Evolutionary conservation across 30 jellyfish, hydroid and myxozoan species (phyloP).

Genomic region (Nemopilema nomurai): DNA sequence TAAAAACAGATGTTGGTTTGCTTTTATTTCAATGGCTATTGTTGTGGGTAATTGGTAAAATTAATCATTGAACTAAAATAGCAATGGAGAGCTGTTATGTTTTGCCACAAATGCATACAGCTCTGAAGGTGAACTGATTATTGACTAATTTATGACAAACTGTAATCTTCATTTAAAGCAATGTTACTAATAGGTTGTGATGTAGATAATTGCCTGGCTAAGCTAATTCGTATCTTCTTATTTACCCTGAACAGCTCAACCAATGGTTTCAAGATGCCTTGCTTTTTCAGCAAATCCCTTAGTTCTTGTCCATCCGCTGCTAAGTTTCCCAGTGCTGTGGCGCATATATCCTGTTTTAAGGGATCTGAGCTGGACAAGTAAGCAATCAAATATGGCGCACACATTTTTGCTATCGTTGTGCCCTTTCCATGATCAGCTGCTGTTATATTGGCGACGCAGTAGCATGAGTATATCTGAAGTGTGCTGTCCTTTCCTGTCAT

Average conservation of each 20-base stretch:
- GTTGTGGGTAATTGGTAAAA: too few species aligned
- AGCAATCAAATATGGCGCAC: conserved; percentile 84
- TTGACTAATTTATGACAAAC: too few species aligned
- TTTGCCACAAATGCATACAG: too few species aligned
- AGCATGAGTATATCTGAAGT: conserved; percentile 89
- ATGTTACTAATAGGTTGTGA: too few species aligned
- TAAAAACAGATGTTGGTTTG: too few species aligned
- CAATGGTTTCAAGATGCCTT: conserved; percentile 80
- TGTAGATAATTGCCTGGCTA: too few species aligned
- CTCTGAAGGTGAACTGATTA: too few species aligned
- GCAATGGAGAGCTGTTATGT: too few species aligned
- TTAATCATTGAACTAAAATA: too few species aligned
- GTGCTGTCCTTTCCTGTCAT: conserved; percentile 80
- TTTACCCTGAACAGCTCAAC: conserved; percentile 70
- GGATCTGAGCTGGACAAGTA: conserved; percentile 72
- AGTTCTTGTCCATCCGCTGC: conserved; percentile 80
- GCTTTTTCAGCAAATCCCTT: conserved; percentile 60
- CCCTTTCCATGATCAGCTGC: conserved; percentile 57
- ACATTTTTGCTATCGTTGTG: conserved; percentile 62
- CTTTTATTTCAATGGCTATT: too few species aligned
- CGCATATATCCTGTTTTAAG: conserved; percentile 74
- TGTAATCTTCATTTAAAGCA: too few species aligned
- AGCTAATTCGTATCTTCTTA: not conserved
- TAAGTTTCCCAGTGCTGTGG: conserved; percentile 92
- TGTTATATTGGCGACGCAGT: conserved; percentile 82